Evolutionary conservation across 2,888 invertebrate genomes (phyloP), one percentile per base, ranked within the genome.

Genomic region (Unio delphinus): DNA sequence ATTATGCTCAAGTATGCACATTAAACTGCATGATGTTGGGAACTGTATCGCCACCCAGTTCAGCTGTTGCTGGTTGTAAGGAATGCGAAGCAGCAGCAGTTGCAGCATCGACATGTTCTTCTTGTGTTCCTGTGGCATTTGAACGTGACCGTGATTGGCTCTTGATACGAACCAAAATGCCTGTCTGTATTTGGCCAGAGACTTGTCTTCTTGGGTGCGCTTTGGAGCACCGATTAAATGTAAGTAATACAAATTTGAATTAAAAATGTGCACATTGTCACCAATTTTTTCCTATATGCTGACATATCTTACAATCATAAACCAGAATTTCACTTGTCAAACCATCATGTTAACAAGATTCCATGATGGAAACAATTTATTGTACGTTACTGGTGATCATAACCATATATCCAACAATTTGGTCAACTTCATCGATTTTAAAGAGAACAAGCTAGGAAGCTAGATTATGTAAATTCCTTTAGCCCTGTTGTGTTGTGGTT

Each of bases 121-220:
- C 60, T 11, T 54, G 58, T 28, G 77, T 75, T 11, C 79, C 81
- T 15, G 69, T 81, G 8, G 79, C 80, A 63, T 75, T 81, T 56
- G 81, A 79, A 64, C 75, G 78, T 45, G 81, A 81, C 67, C 70
- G 79, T 69, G 81, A 81, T 69, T 81, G 76, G 74, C 72, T 81
- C 69, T 76, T 80, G 69, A 81, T 81, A 58, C 69, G 81, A 63
- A 81, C 81, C 60, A 82, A 80, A 70, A 81, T 83, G 82, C 84
- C 86, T 20, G 79, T 83, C 68, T 84, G 84, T 78, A 80, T 83
- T 56, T 80, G 83, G 79, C 84, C 84, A 5, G 84, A 85, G 58
- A 74, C 84, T 17, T 86, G 84, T 75, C 76, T 84, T 59, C 69
- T 84, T 60, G 81, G 84, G 59, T 86, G 86, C 77, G 76, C 81